Percentiles rank a stretch among this genome's conserved stretches.
Evolutionary conservation across 1,140 invertebrate genomes (phyloP).

Genomic region (Portunus trituberculatus): DNA sequence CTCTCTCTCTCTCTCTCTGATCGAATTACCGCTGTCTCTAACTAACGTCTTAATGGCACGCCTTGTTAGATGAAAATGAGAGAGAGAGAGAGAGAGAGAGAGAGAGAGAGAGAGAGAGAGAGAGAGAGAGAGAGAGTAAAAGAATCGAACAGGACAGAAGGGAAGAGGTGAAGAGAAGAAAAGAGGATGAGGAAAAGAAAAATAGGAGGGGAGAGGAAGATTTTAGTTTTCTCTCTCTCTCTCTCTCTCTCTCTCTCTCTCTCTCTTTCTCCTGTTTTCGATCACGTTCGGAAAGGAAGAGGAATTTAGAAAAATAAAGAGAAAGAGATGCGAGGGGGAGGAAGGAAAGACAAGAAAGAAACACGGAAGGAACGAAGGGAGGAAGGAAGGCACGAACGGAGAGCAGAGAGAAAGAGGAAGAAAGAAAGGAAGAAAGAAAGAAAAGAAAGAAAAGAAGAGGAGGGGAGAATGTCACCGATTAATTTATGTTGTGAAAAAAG

Average conservation of each 20-base stretch:
- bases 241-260: too few species aligned
- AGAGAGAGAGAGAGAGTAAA: neutral
- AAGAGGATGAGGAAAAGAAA: neutral
- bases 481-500: neutral
- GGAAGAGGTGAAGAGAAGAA: neutral
- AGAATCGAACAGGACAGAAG: neutral
- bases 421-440: conserved; percentile 16
- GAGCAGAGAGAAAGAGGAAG: neutral
- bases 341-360: neutral
- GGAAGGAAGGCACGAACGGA: neutral
- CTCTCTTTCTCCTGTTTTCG: too few species aligned
- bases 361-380: too few species aligned
- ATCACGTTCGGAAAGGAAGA: too few species aligned
- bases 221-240: too few species aligned
- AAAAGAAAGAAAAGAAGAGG: neutral
- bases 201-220: neutral
- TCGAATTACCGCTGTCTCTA: neutral
- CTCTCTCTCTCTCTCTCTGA: neutral
- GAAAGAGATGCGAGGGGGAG: neutral
- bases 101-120: neutral
- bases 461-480: neutral
- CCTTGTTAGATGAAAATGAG: neutral
- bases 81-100: neutral
- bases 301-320: neutral
- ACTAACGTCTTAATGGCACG: neutral